Evolutionary conservation across 2,888 invertebrate genomes (phyloP).

Genomic region (Watsonalla binaria): DNA sequence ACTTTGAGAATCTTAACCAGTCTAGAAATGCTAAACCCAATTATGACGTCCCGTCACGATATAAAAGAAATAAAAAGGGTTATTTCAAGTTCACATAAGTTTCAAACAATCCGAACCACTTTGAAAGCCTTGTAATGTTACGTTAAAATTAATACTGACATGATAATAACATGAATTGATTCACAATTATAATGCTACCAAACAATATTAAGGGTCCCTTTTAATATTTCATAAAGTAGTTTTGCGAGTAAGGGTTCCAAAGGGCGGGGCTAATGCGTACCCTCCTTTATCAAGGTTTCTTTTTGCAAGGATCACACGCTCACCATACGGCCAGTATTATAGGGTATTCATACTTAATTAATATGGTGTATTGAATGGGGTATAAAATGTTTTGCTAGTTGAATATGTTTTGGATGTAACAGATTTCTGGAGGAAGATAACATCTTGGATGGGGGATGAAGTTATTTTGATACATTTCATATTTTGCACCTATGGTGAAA

Average conservation of each 20-base stretch:
- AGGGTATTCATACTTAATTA: constrained; percentile 76
- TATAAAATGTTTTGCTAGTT: constrained; percentile 46
- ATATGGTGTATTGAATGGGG: constrained; percentile 40
- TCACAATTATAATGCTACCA: constrained; percentile 61
- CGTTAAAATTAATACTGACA: constrained; percentile 68
- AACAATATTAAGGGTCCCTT: constrained; percentile 50
- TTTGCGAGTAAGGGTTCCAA: constrained; percentile 32
- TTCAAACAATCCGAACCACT: constrained; percentile 46
- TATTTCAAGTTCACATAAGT: constrained; percentile 14
- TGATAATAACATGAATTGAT: constrained; percentile 70
- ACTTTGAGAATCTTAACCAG: not conserved
- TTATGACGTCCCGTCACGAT: not conserved
- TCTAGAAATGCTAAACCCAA: not conserved
- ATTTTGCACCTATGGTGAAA: not conserved
- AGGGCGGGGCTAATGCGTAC: constrained; percentile 54
- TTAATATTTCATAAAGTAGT: constrained; percentile 69
- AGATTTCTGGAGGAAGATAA: constrained; percentile 2
- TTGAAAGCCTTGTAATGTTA: constrained; percentile 28
- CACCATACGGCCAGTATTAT: constrained; percentile 70
- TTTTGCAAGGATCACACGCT: constrained; percentile 52
- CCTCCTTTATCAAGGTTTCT: constrained; percentile 46
- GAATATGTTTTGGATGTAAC: constrained; percentile 4
- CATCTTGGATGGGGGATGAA: not conserved
- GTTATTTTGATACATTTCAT: constrained; percentile 1
- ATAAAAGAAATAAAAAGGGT: not conserved